Conservation (phyloP, 92 coral and sea anemone species). For the Paragorgia papillata region DNA sequence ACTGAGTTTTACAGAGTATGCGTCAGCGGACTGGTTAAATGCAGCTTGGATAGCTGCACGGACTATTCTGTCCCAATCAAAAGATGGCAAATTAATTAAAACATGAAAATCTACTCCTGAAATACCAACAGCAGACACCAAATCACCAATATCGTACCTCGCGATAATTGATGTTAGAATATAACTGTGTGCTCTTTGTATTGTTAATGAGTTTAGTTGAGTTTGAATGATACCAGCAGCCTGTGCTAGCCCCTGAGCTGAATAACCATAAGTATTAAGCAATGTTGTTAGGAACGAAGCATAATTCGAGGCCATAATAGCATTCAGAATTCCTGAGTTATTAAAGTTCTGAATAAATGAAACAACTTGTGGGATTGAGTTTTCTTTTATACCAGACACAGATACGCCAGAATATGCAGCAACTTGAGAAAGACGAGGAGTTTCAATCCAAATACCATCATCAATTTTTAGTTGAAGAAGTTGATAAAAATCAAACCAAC, state of each 20-base stretch:
- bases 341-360: slow-evolving; percentile 1
- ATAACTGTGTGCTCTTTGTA: slow-evolving; percentile 20
- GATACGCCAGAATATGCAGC: not conserved
- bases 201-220: slow-evolving; percentile 3
- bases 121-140: slow-evolving; percentile 20
- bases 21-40: slow-evolving; percentile 25
- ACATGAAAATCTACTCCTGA: slow-evolving; percentile 18
- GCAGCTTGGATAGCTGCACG: slow-evolving; percentile 19
- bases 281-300: slow-evolving; percentile 14
- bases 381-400: not conserved
- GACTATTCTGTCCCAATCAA: slow-evolving; percentile 18
- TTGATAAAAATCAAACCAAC: slow-evolving; percentile 19
- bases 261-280: slow-evolving; percentile 28
- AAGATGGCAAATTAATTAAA: slow-evolving; percentile 24
- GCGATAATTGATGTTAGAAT: not conserved
- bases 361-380: slow-evolving; percentile 21
- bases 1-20: slow-evolving; percentile 35
- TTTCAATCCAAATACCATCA: slow-evolving; percentile 33
- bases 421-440: slow-evolving; percentile 14
- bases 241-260: not conserved
- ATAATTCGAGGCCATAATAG: slow-evolving; percentile 16
- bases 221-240: slow-evolving; percentile 21
- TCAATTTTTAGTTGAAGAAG: slow-evolving; percentile 23
- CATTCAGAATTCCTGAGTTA: not conserved
- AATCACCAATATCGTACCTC: slow-evolving; percentile 18